These are phyloP conservation scores for Trachelipus rathkii DNA, from an alignment of 1,140 invertebrate species.

Conservation along the genomic window DNA sequence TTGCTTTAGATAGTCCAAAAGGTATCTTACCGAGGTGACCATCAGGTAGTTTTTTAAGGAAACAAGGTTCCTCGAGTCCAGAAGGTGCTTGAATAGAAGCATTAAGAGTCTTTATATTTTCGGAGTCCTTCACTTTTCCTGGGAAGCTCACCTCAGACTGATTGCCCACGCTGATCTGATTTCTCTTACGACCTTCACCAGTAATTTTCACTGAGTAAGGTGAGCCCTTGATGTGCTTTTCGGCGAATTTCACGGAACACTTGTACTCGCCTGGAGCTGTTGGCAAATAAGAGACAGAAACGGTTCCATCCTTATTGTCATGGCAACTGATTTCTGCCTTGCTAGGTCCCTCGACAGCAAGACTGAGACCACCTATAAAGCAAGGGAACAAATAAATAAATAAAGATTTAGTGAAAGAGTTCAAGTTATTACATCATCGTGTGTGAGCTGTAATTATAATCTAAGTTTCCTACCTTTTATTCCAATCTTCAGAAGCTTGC, in stretches of 20 bases:
- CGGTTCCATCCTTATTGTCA: slow-evolving; percentile 94
- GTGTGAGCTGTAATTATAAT: neutral
- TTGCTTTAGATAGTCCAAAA: too few relatives aligned
- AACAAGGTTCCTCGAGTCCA: slow-evolving; percentile 91
- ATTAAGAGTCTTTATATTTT: slow-evolving; percentile 83
- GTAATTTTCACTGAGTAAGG: slow-evolving; percentile 88
- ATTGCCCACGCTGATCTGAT: slow-evolving; percentile 87
- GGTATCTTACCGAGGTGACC: slow-evolving; percentile 54
- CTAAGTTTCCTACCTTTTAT: neutral
- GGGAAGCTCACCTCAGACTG: slow-evolving; percentile 92
- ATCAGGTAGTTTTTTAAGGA: slow-evolving; percentile 87
- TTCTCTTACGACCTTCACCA: slow-evolving; percentile 90
- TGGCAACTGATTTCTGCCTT: slow-evolving; percentile 90
- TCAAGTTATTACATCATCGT: neutral
- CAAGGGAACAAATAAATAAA: too few relatives aligned
- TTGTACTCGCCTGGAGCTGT: slow-evolving; percentile 97
- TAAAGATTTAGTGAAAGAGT: too few relatives aligned
- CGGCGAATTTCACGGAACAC: slow-evolving; percentile 83
- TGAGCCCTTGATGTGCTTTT: slow-evolving; percentile 92
- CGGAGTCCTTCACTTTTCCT: slow-evolving; percentile 86
- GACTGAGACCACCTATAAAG: slow-evolving; percentile 72
- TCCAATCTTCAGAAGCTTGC: slow-evolving; percentile 11
- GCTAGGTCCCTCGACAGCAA: slow-evolving; percentile 94
- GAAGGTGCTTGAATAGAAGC: slow-evolving; percentile 91
- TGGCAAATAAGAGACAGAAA: slow-evolving; percentile 86